These are phyloP conservation scores for Calameuta pallipes DNA, from an alignment of 2,888 invertebrate species.

Conservation along the genomic window DNA sequence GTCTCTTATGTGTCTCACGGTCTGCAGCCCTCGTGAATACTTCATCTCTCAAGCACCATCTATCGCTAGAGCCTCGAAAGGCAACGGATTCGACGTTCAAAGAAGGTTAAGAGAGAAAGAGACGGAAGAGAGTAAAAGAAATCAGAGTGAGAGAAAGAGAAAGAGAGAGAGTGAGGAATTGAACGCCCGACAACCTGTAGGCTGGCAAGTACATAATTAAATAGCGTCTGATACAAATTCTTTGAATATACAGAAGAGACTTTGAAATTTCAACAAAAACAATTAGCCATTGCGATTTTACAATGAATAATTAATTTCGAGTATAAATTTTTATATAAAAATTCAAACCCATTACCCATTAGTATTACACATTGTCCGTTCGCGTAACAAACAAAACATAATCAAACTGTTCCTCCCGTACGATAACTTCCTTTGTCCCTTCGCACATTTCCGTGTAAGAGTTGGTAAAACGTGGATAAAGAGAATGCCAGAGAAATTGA, in stretches of 20 bases:
- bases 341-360: neutral
- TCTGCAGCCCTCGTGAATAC: conserved; percentile 10
- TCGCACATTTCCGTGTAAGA: neutral
- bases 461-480: neutral
- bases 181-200: neutral
- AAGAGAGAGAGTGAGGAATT: neutral
- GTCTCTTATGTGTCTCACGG: conserved; percentile 20
- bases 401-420: neutral
- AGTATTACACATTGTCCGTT: neutral
- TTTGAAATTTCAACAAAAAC: neutral
- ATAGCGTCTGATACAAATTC: neutral
- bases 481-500: conserved; percentile 1
- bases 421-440: neutral
- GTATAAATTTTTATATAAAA: neutral
- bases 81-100: neutral
- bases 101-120: neutral
- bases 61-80: conserved; percentile 14
- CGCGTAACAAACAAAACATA: neutral
- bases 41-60: conserved; percentile 11
- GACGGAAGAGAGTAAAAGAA: neutral
- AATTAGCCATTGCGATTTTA: neutral
- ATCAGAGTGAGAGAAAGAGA: neutral
- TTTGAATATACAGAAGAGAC: neutral
- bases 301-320: neutral
- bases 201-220: neutral